phyloP scores from a whole-genome alignment of 2,888 invertebrate genomes.

The Drosophila falleni region DNA sequence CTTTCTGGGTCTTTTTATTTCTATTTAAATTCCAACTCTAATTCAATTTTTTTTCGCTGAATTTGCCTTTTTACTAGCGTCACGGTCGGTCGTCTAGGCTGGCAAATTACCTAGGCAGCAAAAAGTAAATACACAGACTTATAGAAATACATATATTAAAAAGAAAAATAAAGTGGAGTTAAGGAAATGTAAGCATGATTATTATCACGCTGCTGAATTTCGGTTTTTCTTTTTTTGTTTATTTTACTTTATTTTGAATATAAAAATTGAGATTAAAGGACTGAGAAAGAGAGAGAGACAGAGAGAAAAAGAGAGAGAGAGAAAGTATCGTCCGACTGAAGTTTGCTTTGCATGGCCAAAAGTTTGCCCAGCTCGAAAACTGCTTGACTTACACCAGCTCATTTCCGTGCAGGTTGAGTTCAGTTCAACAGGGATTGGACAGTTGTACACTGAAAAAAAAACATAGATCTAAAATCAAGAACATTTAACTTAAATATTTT shows the following conservation, averaged over 20 bases:
- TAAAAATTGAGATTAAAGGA: constrained; percentile 31
- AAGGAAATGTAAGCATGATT: constrained; percentile 66
- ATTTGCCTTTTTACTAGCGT: constrained; percentile 54
- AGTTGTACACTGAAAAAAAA: too few species aligned
- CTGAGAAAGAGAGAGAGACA: not conserved
- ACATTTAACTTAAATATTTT: too few species aligned
- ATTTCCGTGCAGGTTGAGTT: constrained; percentile 23
- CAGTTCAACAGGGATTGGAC: not conserved
- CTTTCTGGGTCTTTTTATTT: constrained; percentile 34
- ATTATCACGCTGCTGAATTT: constrained; percentile 55
- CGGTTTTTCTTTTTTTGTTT: constrained; percentile 24
- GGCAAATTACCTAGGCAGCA: constrained; percentile 49
- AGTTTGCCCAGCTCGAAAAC: constrained; percentile 45
- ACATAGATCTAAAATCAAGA: too few species aligned
- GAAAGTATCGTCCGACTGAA: constrained; percentile 12
- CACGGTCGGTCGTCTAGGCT: constrained; percentile 37
- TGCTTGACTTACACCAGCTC: constrained; percentile 22
- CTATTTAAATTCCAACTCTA: constrained; percentile 73
- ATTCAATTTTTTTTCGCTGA: constrained; percentile 75
- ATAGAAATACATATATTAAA: constrained; percentile 21
- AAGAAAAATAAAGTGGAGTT: constrained; percentile 40
- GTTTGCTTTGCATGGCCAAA: constrained; percentile 54
- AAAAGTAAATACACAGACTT: constrained; percentile 31
- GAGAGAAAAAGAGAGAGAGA: not conserved
- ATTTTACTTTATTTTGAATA: constrained; percentile 25